These are phyloP conservation scores for Galemys pyrenaicus DNA, from an alignment of 2,113 vertebrate genomes.

Conservation along the genomic window DNA sequence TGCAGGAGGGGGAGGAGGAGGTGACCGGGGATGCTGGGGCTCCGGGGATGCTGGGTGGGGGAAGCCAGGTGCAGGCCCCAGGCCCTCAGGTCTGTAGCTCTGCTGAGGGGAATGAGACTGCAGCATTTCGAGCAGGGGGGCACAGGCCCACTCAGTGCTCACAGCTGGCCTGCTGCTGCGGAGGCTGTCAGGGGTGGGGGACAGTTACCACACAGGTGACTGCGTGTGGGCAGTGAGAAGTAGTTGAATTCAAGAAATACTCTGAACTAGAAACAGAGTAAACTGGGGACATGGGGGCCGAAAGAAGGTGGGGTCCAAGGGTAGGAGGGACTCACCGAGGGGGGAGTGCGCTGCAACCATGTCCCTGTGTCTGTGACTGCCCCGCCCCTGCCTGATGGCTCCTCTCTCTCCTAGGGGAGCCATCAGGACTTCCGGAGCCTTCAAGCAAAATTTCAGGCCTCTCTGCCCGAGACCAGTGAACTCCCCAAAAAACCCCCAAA, in stretches of 20 bases:
- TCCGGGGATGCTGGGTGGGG: no score
- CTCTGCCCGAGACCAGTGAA: conserved; percentile 28
- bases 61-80: no score
- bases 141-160: neutral
- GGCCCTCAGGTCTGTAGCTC: neutral
- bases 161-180: neutral
- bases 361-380: no score
- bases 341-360: no score
- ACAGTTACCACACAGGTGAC: neutral
- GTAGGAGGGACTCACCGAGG: neutral
- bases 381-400: no score
- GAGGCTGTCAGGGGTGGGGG: neutral
- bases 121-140: neutral
- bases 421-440: conserved; percentile 74
- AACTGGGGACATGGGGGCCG: neutral
- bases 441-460: conserved; percentile 76
- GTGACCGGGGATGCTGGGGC: no score
- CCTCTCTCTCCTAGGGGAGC: conserved; percentile 65
- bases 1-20: no score
- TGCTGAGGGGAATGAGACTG: neutral
- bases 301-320: neutral
- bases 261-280: conserved; percentile 28
- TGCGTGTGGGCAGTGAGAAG: neutral
- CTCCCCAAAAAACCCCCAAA: neutral
- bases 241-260: conserved; percentile 14